Evolutionary conservation across 2,888 invertebrate genomes (phyloP).

Genomic region (Rotaria macrura): DNA sequence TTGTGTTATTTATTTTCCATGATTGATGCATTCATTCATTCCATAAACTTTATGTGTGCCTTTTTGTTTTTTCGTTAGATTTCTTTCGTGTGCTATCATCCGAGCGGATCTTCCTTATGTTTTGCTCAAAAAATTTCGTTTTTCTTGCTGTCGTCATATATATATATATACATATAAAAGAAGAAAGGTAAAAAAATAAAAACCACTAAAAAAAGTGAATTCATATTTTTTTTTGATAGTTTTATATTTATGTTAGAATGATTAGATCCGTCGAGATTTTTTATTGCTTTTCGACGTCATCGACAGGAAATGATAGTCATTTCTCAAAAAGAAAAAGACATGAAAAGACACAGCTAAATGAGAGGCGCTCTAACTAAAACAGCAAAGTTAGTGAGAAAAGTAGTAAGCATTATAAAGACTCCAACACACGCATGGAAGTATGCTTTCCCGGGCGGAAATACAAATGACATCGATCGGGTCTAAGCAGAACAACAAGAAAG

Average conservation of each 20-base stretch:
- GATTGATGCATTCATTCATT: constrained; percentile 9
- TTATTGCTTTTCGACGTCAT: background rate
- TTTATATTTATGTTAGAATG: background rate
- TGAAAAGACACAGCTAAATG: background rate
- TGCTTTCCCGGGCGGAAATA: background rate
- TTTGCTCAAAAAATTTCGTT: constrained; percentile 7
- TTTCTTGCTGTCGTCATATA: background rate
- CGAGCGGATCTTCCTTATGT: background rate
- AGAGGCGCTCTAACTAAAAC: background rate
- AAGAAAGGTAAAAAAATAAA: background rate
- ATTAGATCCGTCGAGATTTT: background rate
- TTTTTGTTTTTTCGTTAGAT: constrained; percentile 7
- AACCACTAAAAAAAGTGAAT: background rate
- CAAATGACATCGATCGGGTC: constrained; percentile 1
- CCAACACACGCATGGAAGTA: background rate
- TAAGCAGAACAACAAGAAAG: background rate
- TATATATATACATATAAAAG: background rate
- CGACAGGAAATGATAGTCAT: constrained; percentile 1
- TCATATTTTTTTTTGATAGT: background rate
- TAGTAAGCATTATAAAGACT: background rate
- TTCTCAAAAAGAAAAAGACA: background rate
- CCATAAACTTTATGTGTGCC: constrained; percentile 15
- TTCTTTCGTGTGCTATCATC: background rate
- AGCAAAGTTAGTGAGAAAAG: background rate
- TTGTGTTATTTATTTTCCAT: constrained; percentile 8